phyloP scores from a whole-genome alignment of 2,797 vertebrate genomes.

The Gymnoscopelus braueri region DNA sequence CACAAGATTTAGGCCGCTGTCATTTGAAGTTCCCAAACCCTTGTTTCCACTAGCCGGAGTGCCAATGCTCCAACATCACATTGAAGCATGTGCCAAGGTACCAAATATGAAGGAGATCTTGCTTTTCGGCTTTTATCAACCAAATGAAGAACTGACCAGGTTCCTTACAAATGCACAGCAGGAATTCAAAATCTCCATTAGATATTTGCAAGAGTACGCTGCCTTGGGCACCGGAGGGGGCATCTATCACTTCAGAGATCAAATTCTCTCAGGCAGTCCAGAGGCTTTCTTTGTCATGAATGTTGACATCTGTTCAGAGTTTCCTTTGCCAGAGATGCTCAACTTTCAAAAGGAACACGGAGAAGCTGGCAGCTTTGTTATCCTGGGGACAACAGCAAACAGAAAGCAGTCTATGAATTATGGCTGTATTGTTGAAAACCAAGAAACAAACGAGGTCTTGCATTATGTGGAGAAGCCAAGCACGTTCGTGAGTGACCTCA shows the following conservation, averaged over 20 bases:
- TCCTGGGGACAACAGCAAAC: conserved; percentile 96
- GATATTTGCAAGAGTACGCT: conserved; percentile 95
- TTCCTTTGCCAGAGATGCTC: conserved; percentile 93
- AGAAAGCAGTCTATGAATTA: conserved; percentile 97
- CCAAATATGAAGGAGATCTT: conserved; percentile 95
- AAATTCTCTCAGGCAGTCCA: conserved; percentile 92
- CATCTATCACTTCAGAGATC: conserved; percentile 98
- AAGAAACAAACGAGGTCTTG: conserved; percentile 90
- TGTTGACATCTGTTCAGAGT: conserved; percentile 95
- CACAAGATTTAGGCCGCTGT: conserved; percentile 94
- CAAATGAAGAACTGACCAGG: conserved; percentile 91
- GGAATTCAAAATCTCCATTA: conserved; percentile 93
- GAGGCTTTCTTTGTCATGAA: conserved; percentile 95
- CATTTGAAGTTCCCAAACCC: conserved; percentile 97
- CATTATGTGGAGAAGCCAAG: conserved; percentile 98
- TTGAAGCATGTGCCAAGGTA: conserved; percentile 88
- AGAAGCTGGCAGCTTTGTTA: conserved; percentile 88
- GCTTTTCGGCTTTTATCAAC: conserved; percentile 96
- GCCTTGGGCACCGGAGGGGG: conserved; percentile 96
- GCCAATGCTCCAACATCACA: conserved; percentile 97
- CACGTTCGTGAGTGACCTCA: conserved; percentile 98
- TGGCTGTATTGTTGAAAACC: conserved; percentile 94
- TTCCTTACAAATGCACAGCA: conserved; percentile 91
- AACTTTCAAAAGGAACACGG: conserved; percentile 85
- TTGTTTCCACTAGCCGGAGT: conserved; percentile 96